phyloP scores from a whole-genome alignment of 2,113 vertebrate genomes.

The Mustela nigripes region DNA sequence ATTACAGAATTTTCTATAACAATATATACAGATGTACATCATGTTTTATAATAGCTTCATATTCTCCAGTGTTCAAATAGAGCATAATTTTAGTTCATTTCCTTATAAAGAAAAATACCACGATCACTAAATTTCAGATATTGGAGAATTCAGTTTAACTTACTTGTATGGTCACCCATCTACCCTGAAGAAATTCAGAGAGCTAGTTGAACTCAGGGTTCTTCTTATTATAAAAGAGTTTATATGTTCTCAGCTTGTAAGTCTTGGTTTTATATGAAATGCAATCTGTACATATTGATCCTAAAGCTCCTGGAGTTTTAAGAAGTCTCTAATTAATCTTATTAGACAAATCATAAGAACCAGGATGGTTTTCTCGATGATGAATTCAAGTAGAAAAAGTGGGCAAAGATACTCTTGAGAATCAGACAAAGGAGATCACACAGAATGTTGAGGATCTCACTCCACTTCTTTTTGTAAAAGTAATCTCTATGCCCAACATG shows the following conservation, averaged over 20 bases:
- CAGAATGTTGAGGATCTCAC: not conserved
- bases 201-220: not conserved
- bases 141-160: not conserved
- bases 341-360: not conserved
- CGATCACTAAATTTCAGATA: not conserved
- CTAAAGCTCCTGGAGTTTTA: not conserved
- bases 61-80: not conserved
- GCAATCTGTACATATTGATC: not conserved
- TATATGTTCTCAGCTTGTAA: not conserved
- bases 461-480: not conserved
- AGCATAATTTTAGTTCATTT: too few relatives aligned
- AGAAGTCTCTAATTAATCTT: not conserved
- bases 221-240: not conserved
- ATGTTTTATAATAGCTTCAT: not conserved
- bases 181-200: not conserved
- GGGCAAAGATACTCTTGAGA: not conserved
- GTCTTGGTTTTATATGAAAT: conserved; percentile 11
- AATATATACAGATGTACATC: not conserved
- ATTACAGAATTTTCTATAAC: not conserved
- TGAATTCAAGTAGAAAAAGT: not conserved
- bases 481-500: not conserved
- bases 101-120: too few relatives aligned
- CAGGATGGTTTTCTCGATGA: not conserved
- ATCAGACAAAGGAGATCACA: not conserved
- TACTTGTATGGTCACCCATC: not conserved